Conservation (phyloP, 2,888 invertebrate species). For the Glaucopsyche alexis region DNA sequence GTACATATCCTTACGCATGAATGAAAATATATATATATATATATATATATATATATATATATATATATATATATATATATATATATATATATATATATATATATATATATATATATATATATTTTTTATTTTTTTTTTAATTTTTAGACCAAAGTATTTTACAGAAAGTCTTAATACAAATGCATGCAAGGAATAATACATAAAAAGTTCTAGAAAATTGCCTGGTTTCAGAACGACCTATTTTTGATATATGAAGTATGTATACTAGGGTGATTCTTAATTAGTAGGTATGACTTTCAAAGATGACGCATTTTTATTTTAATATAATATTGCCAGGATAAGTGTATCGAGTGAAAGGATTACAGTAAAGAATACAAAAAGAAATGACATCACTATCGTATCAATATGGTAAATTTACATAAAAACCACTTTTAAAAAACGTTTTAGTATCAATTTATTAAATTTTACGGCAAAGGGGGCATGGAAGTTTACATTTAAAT, state of each 20-base stretch:
- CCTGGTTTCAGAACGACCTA: not conserved
- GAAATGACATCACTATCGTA: constrained; percentile 1
- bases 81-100: too few relatives aligned
- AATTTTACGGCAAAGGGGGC: constrained; percentile 1
- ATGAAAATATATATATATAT: too few relatives aligned
- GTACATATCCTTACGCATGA: too few relatives aligned
- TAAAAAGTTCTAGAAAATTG: not conserved
- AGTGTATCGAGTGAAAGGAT: constrained; percentile 8
- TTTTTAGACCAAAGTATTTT: too few relatives aligned
- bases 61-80: too few relatives aligned
- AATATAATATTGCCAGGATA: not conserved
- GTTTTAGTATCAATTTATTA: constrained; percentile 8
- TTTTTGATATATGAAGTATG: too few relatives aligned
- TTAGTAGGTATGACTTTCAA: not conserved
- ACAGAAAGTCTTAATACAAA: too few relatives aligned
- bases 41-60: too few relatives aligned
- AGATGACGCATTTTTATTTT: constrained; percentile 7
- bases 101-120: too few relatives aligned
- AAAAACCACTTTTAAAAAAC: constrained; percentile 1
- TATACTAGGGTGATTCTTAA: not conserved
- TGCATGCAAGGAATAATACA: not conserved
- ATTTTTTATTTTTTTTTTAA: too few relatives aligned
- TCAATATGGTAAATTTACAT: not conserved
- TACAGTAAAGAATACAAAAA: constrained; percentile 3
- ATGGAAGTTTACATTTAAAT: constrained; percentile 4